Evolutionary conservation across 2,797 vertebrate genomes (phyloP).

Genomic region (Poeciliopsis paucimaculata): DNA sequence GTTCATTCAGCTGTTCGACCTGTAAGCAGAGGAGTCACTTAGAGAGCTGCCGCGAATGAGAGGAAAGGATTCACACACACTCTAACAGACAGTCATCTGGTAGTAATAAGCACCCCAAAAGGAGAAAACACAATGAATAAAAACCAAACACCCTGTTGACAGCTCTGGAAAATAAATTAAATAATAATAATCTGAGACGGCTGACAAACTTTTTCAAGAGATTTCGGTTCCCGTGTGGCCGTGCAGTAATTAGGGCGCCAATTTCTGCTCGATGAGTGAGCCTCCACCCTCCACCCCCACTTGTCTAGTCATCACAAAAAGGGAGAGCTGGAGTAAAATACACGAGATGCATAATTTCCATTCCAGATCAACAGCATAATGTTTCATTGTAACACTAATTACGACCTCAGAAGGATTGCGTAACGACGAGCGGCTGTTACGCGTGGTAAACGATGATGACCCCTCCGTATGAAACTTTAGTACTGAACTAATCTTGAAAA

Average conservation of each 20-base stretch:
- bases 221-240: conserved; percentile 49
- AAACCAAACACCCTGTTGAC: conserved; percentile 57
- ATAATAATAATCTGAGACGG: conserved; percentile 31
- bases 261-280: conserved; percentile 64
- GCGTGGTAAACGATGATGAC: conserved; percentile 24
- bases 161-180: conserved; percentile 34
- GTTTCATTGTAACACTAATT: conserved; percentile 75
- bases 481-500: background rate
- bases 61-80: conserved; percentile 29
- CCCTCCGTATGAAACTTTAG: background rate
- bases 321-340: conserved; percentile 57
- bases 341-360: conserved; percentile 73
- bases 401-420: conserved; percentile 69
- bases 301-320: conserved; percentile 60
- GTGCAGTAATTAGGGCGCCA: conserved; percentile 71
- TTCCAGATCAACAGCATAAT: conserved; percentile 78
- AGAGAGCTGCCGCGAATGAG: conserved; percentile 26
- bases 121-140: conserved; percentile 47
- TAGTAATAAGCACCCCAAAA: conserved; percentile 61
- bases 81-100: conserved; percentile 71
- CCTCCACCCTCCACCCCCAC: conserved; percentile 24
- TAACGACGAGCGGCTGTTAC: conserved; percentile 45
- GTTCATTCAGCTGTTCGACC: conserved; percentile 45
- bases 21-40: conserved; percentile 62
- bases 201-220: conserved; percentile 46